Evolutionary conservation across 1,140 invertebrate species (phyloP), one percentile per base, ranked within the genome.

Genomic region (Drosophila lacertosa): DNA sequence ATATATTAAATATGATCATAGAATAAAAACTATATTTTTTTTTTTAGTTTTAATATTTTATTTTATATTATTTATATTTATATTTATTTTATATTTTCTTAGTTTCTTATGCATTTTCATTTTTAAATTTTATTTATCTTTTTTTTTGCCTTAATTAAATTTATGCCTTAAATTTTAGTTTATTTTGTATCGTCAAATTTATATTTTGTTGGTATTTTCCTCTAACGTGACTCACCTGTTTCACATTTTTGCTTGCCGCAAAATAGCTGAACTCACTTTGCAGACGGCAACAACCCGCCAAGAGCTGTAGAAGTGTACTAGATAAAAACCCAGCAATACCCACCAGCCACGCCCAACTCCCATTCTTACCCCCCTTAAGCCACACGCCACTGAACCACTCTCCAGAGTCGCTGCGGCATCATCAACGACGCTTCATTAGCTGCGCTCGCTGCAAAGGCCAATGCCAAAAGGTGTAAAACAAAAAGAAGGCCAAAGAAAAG

Each of bases 401-500:
- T 29, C 44, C 9, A n/a, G 11, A n/a, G 48, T 26, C 29, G 26
- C 18, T 44, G 33, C 69, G 39, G 73, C 47, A 70, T 86, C 81
- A 84, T 77, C 80, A 77, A 65, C 73, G 60, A 51, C 77, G 81
- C 81, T 84, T 84, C 80, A 84, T 84, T 84, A 84, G 80, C 73
- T 64, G 33, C 44, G 77, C 73, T 74, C 73, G 50, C 66, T 83
- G 67, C 60, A 77, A 86, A 81, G 77, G 80, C 81, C 77, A 84
- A 86, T 86, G 81, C 80, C 81, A 86, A 76, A 84, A 84, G 80
- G 80, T 86, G 80, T 48, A 71, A 65, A 71, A 71, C 48, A 74
- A 71, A 66, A 65, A 20, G 18, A 32, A 29, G 26, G 18, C 16
- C 22, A 66, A 71, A 83, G 57, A 55, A 70, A 51, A 65, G 51